Evolutionary conservation across 2,113 vertebrate genomes (phyloP).

Genomic region (Hipposideros armiger): DNA sequence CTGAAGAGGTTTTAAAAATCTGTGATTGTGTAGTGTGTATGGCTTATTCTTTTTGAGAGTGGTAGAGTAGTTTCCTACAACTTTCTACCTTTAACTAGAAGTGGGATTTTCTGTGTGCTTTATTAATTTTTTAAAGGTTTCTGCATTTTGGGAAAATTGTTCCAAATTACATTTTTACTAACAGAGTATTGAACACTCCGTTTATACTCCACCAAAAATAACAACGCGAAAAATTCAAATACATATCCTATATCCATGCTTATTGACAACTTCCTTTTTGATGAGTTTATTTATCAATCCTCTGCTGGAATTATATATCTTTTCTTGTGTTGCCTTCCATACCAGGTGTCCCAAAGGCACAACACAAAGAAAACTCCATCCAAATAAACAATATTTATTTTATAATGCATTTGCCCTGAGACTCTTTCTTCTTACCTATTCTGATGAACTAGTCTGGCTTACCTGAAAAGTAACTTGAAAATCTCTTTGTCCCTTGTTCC

Average conservation of each 20-base stretch:
- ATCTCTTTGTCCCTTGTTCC: neutral
- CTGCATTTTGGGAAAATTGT: neutral
- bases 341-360: neutral
- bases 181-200: neutral
- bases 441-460: neutral
- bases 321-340: neutral
- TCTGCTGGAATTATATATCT: neutral
- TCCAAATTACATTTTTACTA: neutral
- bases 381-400: neutral
- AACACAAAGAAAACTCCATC: neutral
- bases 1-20: neutral
- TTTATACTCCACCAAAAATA: slow-evolving; percentile 3
- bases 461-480: neutral
- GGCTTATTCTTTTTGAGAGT: neutral
- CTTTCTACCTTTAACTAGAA: neutral
- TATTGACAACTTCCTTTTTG: neutral
- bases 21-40: neutral
- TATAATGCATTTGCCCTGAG: neutral
- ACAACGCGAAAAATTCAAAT: neutral
- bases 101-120: neutral
- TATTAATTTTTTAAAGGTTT: neutral
- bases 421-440: neutral
- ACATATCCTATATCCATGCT: neutral
- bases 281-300: neutral
- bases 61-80: neutral